Base-by-base conservation (phyloP, 2,113 vertebrate genomes). In the Eclectus roratus region DNA sequence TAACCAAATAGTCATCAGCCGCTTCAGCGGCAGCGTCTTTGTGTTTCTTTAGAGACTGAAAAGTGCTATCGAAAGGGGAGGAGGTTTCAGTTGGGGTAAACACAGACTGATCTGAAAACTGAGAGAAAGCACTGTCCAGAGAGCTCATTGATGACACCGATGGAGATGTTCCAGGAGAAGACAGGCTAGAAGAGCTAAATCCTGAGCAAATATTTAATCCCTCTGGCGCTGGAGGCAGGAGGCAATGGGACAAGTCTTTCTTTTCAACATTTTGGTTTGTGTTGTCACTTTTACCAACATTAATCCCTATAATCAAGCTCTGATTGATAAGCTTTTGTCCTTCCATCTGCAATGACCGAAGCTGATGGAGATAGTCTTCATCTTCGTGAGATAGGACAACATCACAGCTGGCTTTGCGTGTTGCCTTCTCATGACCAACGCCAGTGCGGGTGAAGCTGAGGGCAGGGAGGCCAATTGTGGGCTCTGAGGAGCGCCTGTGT, bases 41-140 rank as follows among this genome's bases (percentile, higher is more conserved):
- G 0, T 81, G 91, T 85, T 97, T 97, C 88, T 93, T 98, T 63
- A 95, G 94, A 4, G 79, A 69, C 69, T 96, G 95, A 82, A 97
- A 94, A 96, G 94, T 81, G 71, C 97, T 97, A 35, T 98, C 96
- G 0, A 98, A 94, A 44, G 97, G 96, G 79, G 96, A 98, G 85
- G 97, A 97, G 28, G 97, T 97, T 88, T 98, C 98, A 13, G 96
- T 97, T 43, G 98, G 93, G 20, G 98, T 97, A 74, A 98, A 98
- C 70, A 98, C 94, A 16, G 97, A 96, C 33, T 98, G 98, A 88
- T 99, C 99, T 15, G 99, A 99, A 97, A 98, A 99, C 94, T 99
- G 98, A n/a, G 98, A 99, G 94, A 99, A 99, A 95, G 98, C 98
- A 47, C 98, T 99, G 97, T 99, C 98, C 91, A 98, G 95, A 33